Evolutionary conservation across 2,797 vertebrate genomes (phyloP).

Genomic region (Oophaga sylvatica): DNA sequence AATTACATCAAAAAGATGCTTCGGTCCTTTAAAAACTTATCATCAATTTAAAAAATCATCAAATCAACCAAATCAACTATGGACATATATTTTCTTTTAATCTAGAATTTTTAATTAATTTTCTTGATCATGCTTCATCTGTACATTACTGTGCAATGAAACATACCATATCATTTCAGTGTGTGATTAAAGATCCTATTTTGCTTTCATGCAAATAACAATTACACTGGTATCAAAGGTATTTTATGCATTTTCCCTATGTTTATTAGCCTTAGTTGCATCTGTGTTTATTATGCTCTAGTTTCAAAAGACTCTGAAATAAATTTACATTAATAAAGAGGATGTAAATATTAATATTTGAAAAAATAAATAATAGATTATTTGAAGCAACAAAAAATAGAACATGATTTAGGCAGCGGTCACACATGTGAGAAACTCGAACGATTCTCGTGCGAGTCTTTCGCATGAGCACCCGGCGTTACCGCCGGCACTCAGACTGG

Average conservation of each 20-base stretch:
- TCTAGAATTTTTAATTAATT: conserved; percentile 52
- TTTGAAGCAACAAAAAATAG: neutral
- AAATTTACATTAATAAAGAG: neutral
- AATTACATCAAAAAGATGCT: conserved; percentile 27
- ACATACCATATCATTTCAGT: conserved; percentile 27
- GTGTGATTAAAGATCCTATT: conserved; percentile 26
- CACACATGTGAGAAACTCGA: too few species aligned
- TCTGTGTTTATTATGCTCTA: neutral
- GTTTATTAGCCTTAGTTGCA: conserved; percentile 18
- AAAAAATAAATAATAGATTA: neutral
- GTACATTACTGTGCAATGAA: neutral
- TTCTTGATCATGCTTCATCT: conserved; percentile 25
- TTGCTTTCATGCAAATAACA: conserved; percentile 18
- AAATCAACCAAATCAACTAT: conserved; percentile 13
- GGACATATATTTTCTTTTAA: conserved; percentile 31
- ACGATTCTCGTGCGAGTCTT: too few species aligned
- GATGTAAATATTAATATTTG: neutral
- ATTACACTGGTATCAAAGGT: conserved; percentile 14
- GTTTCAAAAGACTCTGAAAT: neutral
- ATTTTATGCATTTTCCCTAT: conserved; percentile 1
- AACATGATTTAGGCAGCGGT: neutral
- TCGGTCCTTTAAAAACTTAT: neutral
- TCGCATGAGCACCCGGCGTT: too few species aligned
- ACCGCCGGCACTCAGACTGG: too few species aligned
- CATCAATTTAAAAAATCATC: neutral